Evolutionary conservation across 2,888 invertebrate species (phyloP), one percentile per base, ranked within the genome.

Genomic region (Pasiphila rectangulata): DNA sequence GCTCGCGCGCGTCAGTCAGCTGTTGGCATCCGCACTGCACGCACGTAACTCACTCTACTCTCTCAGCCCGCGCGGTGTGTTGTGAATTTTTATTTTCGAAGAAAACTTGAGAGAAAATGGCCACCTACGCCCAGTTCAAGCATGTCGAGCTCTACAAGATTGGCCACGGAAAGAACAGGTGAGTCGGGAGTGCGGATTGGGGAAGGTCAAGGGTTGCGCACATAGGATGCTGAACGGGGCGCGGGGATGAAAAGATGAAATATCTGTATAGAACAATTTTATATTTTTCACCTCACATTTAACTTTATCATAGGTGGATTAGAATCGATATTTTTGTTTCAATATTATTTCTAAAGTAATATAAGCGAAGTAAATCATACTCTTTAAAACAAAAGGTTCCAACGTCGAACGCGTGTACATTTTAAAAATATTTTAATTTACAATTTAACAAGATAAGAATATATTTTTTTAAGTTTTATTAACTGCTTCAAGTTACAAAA

Each of bases 81-180:
- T 69, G 69, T 69, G 75, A 72, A 67, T 64, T 49, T 50, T 36
- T 46, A 48, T 53, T 49, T 51, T 34, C 46, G 69, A 69, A 67
- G 67, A 65, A 63, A 66, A 61, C 55, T 52, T 53, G 63, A 64
- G 60, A 56, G 49, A 73, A 70, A 72, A 95, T 96, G 96, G 96
- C 96, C 82, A 95, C 96, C 79, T 96, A 96, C 91, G 95, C 96
- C 79, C 94, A 95, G 65, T 96, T 96, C 91, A 95, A 96, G 90
- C 96, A 96, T 90, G 94, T 97, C 85, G 96, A 96, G 90, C 93
- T 97, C 71, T 96, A 96, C 92, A 96, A 96, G 90, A 94, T 96
- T 81, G 96, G 96, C 83, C 95, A 94, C 88, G 95, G 96, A 81
- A 97, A 97, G 90, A 95, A 95, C 90, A 95, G 96, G 96, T 96